phyloP scores from a whole-genome alignment of 2,888 invertebrate species.

The Volucella inanis region DNA sequence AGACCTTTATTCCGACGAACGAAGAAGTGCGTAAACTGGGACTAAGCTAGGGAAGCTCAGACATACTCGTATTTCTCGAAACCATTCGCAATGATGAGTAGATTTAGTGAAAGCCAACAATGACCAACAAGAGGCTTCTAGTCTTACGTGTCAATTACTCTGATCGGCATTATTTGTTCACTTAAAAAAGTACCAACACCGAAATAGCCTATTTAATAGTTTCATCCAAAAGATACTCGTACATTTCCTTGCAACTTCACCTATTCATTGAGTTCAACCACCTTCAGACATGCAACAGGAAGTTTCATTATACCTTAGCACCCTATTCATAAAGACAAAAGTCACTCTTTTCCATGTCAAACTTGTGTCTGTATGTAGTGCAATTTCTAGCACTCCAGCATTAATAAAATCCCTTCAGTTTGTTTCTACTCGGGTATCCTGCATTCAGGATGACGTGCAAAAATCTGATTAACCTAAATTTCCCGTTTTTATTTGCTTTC shows the following conservation, averaged over 20 bases:
- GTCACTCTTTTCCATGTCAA: not conserved
- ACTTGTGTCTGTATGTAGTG: conserved; percentile 8
- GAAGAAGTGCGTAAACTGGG: no score
- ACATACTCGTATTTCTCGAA: no score
- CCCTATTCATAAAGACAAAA: conserved; percentile 20
- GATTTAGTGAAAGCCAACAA: no score
- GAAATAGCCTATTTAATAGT: no score
- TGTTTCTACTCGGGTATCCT: conserved; percentile 45
- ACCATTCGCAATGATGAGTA: no score
- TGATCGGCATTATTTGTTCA: no score
- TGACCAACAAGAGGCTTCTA: no score
- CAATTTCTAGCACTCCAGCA: conserved; percentile 26
- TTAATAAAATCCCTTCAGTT: conserved; percentile 65
- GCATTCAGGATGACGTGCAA: conserved; percentile 64
- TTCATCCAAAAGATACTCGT: no score
- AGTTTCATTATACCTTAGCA: conserved; percentile 7
- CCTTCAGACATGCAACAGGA: conserved; percentile 24
- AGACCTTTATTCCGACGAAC: no score
- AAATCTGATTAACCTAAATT: conserved; percentile 75
- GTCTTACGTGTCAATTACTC: no score
- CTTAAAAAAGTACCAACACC: no score
- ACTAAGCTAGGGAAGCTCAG: no score
- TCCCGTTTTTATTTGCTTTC: conserved; percentile 59
- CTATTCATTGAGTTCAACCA: conserved; percentile 25
- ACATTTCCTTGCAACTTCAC: not conserved